Base-by-base conservation (phyloP, 2,113 vertebrate species). In the Cyrtonyx montezumae region DNA sequence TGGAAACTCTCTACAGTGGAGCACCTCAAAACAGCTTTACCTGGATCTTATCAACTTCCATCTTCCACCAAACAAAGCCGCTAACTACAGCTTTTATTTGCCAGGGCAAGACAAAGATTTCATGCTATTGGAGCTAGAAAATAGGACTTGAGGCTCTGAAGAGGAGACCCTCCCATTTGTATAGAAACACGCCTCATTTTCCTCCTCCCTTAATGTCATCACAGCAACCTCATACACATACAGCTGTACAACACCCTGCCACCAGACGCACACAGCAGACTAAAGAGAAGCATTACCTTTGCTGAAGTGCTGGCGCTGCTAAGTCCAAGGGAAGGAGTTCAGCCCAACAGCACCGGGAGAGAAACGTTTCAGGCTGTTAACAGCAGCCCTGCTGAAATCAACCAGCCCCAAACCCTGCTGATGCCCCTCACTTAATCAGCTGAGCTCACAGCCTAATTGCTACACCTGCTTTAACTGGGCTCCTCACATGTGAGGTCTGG, bases 241-340 rank as follows among this genome's bases (percentile, higher is more conserved):
- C 61, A 92, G 84, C 83, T 88, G 53, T 1, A 1, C 7, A 49
- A 14, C 82, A 48, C 40, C 19, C 32, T 0, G 11, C 0, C 1
- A 2, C 0, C 81, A 2, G 20, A 7, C 58, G 19, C 40, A 11
- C 43, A 2, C 6, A 16, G 45, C 49, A 28, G 19, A 28, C 0
- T 7, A 1, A 51, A 32, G 3, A 34, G 18, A 37, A 45, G 2
- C 32, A 45, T 93, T 36, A 94, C 88, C 95, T 92, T 1, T 4
- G 16, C 66, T 2, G 11, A 1, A 18, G 28, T 0, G 0, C 7
- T 0, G 32, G 6, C 1, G 32, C 32, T 5, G 15, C 0, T 3
- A 8, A 20, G 37, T 2, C 22, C 62, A 1, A 6, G 0, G 4
- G 4, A 45, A 82, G 8, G 8, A 51, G 5, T 16, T 42, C 28